These are phyloP conservation scores for Campylomormyrus tamandua DNA, from an alignment of 2,113 vertebrate genomes.

Conservation along the genomic window DNA sequence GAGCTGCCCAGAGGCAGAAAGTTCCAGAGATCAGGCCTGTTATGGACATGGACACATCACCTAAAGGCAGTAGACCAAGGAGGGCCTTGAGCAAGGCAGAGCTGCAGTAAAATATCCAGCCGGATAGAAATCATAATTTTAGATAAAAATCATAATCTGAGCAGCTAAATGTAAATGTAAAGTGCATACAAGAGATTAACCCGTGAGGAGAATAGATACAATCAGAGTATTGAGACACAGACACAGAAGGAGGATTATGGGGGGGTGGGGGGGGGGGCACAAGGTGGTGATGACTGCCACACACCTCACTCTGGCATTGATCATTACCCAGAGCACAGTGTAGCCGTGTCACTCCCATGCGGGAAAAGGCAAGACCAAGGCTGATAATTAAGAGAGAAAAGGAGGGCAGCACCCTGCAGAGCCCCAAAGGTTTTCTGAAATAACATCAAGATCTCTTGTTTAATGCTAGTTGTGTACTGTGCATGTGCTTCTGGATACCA, in stretches of 20 bases:
- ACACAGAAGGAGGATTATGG: neutral
- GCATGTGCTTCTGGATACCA: neutral
- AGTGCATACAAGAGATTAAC: neutral
- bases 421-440: neutral
- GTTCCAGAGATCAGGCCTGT: neutral
- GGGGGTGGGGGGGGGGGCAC: neutral
- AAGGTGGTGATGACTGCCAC: neutral
- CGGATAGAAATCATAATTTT: neutral
- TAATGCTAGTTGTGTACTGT: neutral
- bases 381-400: neutral
- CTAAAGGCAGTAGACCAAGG: neutral
- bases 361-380: neutral
- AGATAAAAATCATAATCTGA: neutral
- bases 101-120: neutral
- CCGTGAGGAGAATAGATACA: neutral
- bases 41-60: neutral
- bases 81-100: neutral
- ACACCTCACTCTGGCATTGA: neutral
- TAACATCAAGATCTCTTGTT: neutral
- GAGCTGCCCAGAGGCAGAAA: neutral
- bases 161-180: neutral
- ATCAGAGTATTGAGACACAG: neutral
- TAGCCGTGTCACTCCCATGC: neutral
- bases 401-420: neutral
- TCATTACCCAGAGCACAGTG: neutral